Percentiles rank a stretch among this genome's conserved stretches.
phyloP scores from a whole-genome alignment of 2,888 invertebrate species.

The Rhagium mordax region DNA sequence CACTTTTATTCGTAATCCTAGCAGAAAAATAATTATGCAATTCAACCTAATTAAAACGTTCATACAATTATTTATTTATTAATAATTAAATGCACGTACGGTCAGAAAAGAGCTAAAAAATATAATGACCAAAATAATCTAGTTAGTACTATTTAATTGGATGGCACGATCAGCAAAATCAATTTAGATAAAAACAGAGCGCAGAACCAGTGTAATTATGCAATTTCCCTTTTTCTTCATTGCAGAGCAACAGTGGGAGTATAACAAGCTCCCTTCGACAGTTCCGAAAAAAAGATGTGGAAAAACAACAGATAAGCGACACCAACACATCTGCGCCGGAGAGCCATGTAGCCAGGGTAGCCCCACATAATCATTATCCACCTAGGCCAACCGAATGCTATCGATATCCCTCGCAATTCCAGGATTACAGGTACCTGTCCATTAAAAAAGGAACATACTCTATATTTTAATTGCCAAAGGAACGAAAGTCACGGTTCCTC shows the following conservation, averaged over 20 bases:
- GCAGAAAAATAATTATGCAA: not conserved
- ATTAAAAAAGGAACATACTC: too few relatives aligned
- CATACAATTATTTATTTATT: not conserved
- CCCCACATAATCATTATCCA: slow-evolving; percentile 68
- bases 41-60: slow-evolving; percentile 12
- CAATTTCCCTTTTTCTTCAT: not conserved
- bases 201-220: too few relatives aligned
- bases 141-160: too few relatives aligned
- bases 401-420: slow-evolving; percentile 59
- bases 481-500: too few relatives aligned
- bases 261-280: slow-evolving; percentile 65
- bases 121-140: too few relatives aligned
- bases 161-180: too few relatives aligned
- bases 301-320: slow-evolving; percentile 56
- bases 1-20: not conserved
- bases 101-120: not conserved
- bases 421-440: slow-evolving; percentile 60
- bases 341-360: slow-evolving; percentile 67
- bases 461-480: too few relatives aligned
- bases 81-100: not conserved
- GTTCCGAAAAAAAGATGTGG: slow-evolving; percentile 66
- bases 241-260: slow-evolving; percentile 56
- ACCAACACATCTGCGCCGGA: slow-evolving; percentile 43
- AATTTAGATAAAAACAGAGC: too few relatives aligned
- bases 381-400: slow-evolving; percentile 58